Evolutionary conservation across 2,797 vertebrate species (phyloP), one percentile per base, ranked within the genome.

Genomic region (Apogon hyalosoma): DNA sequence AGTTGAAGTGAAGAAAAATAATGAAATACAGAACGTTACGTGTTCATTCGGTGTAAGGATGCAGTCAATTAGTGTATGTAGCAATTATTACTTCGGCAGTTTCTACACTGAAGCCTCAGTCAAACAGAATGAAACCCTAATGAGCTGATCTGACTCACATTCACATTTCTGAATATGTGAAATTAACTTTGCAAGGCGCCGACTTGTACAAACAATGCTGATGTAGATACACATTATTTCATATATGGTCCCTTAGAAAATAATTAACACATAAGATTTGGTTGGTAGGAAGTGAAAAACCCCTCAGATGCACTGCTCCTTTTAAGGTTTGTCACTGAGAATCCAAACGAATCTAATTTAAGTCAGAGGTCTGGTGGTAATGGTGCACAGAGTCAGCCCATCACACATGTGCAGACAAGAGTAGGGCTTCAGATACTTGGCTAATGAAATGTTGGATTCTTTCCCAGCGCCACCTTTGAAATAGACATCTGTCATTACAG

Each of bases 301-400:
- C 59, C 59, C 48, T 21, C 16, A 62, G 57, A 54, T 16, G 8
- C 56, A 39, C 28, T 3, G 66, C 57, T 55, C 56, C 15, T 71
- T 80, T 50, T 1, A 6, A 57, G 64, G 64, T 73, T 56, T 69
- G 39, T 84, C 65, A 18, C 51, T 16, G 43, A 21, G 19, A 21
- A 21, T 21, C 19, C 19, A 21, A 28, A 40, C 48, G 33, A 7
- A 64, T 81, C 53, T 21, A 51, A 40, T 75, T 74, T 63, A 50
- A 52, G 39, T 53, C 49, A 16, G 60, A 69, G 63, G 47, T 54
- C 59, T 51, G 6, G 46, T 14, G 28, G 4, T 10, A n/a, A 14
- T 1, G 38, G n/a, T 14, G 55, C 53, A 16, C 9, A 2, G 13
- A 43, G 64, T 59, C 70, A 48, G 58, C 33, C 67, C 73, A 71